Evolutionary conservation across 2,888 invertebrate genomes (phyloP).

Genomic region (Timema podura): DNA sequence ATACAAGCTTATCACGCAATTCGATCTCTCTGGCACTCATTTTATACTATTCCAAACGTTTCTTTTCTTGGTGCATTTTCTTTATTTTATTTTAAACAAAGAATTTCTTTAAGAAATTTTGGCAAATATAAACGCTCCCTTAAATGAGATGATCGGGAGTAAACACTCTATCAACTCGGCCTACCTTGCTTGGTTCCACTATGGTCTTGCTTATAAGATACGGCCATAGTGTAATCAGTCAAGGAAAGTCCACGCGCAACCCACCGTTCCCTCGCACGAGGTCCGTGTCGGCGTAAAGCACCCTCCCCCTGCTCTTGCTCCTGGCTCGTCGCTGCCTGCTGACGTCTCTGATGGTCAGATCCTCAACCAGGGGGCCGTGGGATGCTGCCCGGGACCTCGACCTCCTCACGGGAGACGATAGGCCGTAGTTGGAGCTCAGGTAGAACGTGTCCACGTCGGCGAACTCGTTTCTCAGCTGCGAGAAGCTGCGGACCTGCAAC

Average conservation of each 20-base stretch:
- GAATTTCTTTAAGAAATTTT: no score
- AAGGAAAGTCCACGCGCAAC: not conserved
- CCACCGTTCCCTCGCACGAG: constrained; percentile 18
- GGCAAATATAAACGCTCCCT: no score
- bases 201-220: no score
- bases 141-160: no score
- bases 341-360: constrained; percentile 32
- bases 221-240: not conserved
- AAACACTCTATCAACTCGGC: no score
- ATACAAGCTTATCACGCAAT: no score
- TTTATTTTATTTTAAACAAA: no score
- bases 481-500: constrained; percentile 81
- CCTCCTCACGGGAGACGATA: constrained; percentile 61
- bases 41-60: no score
- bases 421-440: constrained; percentile 55
- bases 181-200: no score
- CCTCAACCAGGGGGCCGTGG: constrained; percentile 31
- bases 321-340: constrained; percentile 60
- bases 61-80: no score
- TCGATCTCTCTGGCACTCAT: no score
- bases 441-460: constrained; percentile 90
- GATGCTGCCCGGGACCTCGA: constrained; percentile 59
- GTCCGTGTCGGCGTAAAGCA: constrained; percentile 65
- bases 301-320: constrained; percentile 81
- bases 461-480: constrained; percentile 88